Conservation (phyloP, 2,797 vertebrate genomes). For the Chloroceryle amazona region DNA sequence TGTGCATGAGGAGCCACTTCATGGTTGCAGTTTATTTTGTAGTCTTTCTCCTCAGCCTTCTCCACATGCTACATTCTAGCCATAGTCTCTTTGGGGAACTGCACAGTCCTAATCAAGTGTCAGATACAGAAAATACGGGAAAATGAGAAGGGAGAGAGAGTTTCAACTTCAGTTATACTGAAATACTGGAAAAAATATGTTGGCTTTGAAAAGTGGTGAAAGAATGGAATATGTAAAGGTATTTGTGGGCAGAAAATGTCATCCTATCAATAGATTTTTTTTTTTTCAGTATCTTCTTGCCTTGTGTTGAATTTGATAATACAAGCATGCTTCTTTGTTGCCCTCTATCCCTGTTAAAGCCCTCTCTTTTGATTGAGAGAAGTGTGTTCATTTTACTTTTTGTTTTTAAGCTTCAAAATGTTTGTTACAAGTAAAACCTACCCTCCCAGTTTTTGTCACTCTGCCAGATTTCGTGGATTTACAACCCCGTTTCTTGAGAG, state of each 20-base stretch:
- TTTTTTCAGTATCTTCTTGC: neutral
- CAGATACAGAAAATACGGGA: neutral
- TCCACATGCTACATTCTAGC: rapidly evolving
- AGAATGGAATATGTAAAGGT: neutral
- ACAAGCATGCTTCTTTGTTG: neutral
- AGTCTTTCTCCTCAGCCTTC: neutral
- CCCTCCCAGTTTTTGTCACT: neutral
- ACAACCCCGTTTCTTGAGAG: neutral
- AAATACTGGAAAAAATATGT: neutral
- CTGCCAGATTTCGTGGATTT: neutral
- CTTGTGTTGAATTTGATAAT: neutral
- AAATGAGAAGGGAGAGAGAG: neutral
- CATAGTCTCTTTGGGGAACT: rapidly evolving
- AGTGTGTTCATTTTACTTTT: neutral
- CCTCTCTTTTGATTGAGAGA: neutral
- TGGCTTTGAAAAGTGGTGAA: neutral
- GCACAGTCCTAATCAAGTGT: rapidly evolving
- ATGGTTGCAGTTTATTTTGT: rapidly evolving
- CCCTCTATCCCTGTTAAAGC: neutral
- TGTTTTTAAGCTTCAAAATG: neutral
- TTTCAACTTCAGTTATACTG: neutral
- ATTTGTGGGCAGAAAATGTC: neutral
- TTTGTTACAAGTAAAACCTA: neutral
- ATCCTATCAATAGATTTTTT: neutral
- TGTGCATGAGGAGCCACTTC: rapidly evolving